Conservation (phyloP, 2,113 vertebrate species). For the Saimiri boliviensis region DNA sequence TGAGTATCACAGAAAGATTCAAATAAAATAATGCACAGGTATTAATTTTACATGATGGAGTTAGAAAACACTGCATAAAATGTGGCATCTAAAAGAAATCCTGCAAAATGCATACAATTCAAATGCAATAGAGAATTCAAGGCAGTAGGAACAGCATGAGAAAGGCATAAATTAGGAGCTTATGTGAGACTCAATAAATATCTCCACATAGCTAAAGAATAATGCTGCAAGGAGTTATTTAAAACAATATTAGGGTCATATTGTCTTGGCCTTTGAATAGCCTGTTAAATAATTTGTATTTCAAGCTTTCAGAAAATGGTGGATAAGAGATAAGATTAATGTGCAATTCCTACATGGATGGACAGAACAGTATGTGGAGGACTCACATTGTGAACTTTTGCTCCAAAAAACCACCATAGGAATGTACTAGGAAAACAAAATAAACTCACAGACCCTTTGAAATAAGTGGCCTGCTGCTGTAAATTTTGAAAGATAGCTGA, state of each 20-base stretch:
- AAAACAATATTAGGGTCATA: background rate
- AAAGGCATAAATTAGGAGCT: no score
- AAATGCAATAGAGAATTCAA: background rate
- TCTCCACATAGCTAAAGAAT: background rate
- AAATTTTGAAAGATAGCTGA: no score
- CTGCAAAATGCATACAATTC: background rate
- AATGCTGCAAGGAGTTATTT: background rate
- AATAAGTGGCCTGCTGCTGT: no score
- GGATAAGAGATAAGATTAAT: no score
- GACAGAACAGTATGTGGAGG: no score
- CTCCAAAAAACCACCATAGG: no score
- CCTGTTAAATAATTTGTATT: background rate
- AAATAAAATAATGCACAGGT: background rate
- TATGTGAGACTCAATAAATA: fast-evolving
- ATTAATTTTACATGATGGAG: background rate
- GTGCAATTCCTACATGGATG: no score
- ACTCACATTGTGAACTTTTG: no score
- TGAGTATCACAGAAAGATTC: background rate
- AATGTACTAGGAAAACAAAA: no score
- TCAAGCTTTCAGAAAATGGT: background rate
- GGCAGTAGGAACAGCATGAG: fast-evolving
- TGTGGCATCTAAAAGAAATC: background rate
- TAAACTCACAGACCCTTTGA: no score
- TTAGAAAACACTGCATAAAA: background rate
- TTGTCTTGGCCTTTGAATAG: background rate